Evolutionary conservation across 1,140 invertebrate genomes (phyloP).

Genomic region (Drosophila guanche): DNA sequence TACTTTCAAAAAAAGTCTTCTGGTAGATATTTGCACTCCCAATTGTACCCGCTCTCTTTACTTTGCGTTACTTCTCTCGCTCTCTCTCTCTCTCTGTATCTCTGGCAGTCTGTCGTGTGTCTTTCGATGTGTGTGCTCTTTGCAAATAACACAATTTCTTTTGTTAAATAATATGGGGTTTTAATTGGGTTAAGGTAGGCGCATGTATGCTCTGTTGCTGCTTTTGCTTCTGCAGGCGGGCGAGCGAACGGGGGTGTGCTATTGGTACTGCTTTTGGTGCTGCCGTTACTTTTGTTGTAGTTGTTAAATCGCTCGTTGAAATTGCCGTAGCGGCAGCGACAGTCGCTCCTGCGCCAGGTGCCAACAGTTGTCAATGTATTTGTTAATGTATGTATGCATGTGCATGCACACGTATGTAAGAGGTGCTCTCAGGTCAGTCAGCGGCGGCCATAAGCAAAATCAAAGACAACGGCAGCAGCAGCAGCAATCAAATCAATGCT

Average conservation of each 20-base stretch:
- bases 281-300: conserved; percentile 41
- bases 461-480: conserved; percentile 59
- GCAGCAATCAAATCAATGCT: conserved; percentile 74
- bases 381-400: conserved; percentile 16
- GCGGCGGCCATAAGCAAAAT: conserved; percentile 68
- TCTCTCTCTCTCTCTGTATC: conserved; percentile 33
- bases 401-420: conserved; percentile 40
- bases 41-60: conserved; percentile 37
- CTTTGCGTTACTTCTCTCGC: neutral
- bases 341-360: conserved; percentile 68
- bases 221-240: conserved; percentile 12
- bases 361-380: conserved; percentile 47
- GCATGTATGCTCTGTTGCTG: conserved; percentile 57
- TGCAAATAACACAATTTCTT: conserved; percentile 81
- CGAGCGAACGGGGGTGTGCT: conserved; percentile 5
- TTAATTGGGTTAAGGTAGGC: conserved; percentile 83
- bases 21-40: conserved; percentile 62
- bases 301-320: conserved; percentile 46
- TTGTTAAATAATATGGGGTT: conserved; percentile 83
- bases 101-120: conserved; percentile 17
- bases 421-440: conserved; percentile 69
- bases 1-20: conserved; percentile 70
- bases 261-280: conserved; percentile 24
- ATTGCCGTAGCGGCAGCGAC: conserved; percentile 47
- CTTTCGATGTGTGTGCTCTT: conserved; percentile 51